Evolutionary conservation across 37 sponge, comb jelly and placozoan genomes (phyloP).

Genomic region (Dysidea cf. avara): DNA sequence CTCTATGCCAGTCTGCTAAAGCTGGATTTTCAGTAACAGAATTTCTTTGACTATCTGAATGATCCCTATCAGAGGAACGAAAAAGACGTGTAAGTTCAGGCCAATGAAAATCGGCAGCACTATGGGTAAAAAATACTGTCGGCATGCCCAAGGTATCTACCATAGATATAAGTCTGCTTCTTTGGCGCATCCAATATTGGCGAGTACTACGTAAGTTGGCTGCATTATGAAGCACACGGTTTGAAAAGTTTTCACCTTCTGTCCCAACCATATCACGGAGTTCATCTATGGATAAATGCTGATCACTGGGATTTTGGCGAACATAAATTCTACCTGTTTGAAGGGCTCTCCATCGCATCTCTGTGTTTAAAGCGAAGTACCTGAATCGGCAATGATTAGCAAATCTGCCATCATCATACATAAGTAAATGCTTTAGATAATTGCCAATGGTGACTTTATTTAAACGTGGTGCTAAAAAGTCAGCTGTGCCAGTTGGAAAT

Average conservation of each 20-base stretch:
- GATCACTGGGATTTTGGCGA: slow-evolving; percentile 13
- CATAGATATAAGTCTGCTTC: slow-evolving; percentile 38
- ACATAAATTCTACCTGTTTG: no score
- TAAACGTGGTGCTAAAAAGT: slow-evolving; percentile 6
- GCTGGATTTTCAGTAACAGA: no score
- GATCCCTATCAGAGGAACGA: no score
- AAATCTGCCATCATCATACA: slow-evolving; percentile 23
- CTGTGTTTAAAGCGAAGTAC: slow-evolving; percentile 45
- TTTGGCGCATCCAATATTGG: slow-evolving; percentile 50
- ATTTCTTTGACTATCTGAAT: no score
- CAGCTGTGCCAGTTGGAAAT: slow-evolving; percentile 38
- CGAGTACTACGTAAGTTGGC: slow-evolving; percentile 32
- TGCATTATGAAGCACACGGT: slow-evolving; percentile 35
- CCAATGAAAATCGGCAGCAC: no score
- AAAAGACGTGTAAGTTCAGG: no score
- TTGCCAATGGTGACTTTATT: slow-evolving; percentile 1
- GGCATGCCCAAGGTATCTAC: slow-evolving; percentile 45
- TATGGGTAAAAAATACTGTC: no score
- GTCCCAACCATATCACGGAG: slow-evolving; percentile 44
- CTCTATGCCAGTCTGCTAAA: no score
- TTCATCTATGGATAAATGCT: slow-evolving; percentile 26
- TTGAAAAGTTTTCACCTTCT: slow-evolving; percentile 31
- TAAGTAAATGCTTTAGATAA: slow-evolving; percentile 16
- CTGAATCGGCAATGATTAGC: slow-evolving; percentile 35
- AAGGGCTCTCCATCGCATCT: slow-evolving; percentile 14